Evolutionary conservation across 1,140 invertebrate species (phyloP).

Genomic region (Drosophila equinoxialis): DNA sequence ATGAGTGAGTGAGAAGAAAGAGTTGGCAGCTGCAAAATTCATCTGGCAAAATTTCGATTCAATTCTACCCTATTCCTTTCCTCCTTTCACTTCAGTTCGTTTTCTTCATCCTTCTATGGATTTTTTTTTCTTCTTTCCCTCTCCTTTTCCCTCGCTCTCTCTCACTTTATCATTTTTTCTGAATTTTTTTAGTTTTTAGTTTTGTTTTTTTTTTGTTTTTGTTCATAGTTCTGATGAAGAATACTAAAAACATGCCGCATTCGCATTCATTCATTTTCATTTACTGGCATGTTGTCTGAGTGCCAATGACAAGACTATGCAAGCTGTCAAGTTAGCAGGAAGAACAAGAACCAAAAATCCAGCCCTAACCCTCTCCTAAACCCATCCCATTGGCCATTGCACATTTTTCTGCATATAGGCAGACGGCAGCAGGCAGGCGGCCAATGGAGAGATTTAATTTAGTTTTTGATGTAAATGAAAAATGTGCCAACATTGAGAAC

Average conservation of each 20-base stretch:
- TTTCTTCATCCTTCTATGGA: slow-evolving; percentile 1
- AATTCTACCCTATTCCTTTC: slow-evolving; percentile 21
- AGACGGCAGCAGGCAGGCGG: not conserved
- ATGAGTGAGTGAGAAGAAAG: slow-evolving; percentile 9
- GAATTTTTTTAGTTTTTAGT: not conserved
- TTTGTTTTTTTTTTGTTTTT: slow-evolving; percentile 6
- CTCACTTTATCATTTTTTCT: not conserved
- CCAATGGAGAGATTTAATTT: slow-evolving; percentile 39
- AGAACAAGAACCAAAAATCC: not conserved
- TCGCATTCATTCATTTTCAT: slow-evolving; percentile 68
- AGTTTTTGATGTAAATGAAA: slow-evolving; percentile 32
- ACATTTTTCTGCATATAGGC: not conserved
- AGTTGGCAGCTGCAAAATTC: slow-evolving; percentile 61
- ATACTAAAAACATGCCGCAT: slow-evolving; percentile 53
- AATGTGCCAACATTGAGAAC: slow-evolving; percentile 7
- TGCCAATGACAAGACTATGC: slow-evolving; percentile 52
- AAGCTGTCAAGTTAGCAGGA: slow-evolving; percentile 42
- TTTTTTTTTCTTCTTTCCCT: too few species aligned
- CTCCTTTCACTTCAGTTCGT: not conserved
- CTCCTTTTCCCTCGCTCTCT: too few species aligned
- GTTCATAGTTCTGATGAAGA: slow-evolving; percentile 28
- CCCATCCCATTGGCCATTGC: not conserved
- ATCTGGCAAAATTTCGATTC: slow-evolving; percentile 68
- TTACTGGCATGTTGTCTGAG: slow-evolving; percentile 51
- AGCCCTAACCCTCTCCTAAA: too few species aligned